Evolutionary conservation across 2,888 invertebrate species (phyloP).

Genomic region (Camponotus fellah): DNA sequence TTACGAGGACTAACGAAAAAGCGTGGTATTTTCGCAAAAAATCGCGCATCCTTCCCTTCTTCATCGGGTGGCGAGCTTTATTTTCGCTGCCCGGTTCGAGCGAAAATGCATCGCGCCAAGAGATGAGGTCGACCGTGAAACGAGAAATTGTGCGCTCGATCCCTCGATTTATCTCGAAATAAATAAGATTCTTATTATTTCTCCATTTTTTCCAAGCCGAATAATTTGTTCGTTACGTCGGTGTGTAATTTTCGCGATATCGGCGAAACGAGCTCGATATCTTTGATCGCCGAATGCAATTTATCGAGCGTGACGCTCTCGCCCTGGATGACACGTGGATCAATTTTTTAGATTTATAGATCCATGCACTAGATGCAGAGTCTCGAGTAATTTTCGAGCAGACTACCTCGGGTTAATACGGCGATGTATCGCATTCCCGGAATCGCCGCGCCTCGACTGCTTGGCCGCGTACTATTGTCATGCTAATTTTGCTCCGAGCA

Average conservation of each 20-base stretch:
- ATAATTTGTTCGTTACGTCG: not conserved
- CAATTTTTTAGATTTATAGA: not conserved
- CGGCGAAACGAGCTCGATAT: not conserved
- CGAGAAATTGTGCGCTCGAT: not conserved
- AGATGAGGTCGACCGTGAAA: conserved; percentile 18
- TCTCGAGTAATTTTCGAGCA: conserved; percentile 3
- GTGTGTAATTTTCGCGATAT: not conserved
- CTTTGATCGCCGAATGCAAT: not conserved
- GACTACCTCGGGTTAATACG: conserved; percentile 30
- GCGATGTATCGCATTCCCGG: conserved; percentile 26
- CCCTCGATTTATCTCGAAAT: not conserved
- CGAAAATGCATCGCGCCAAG: conserved; percentile 20
- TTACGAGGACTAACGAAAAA: not conserved
- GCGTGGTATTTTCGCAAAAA: not conserved
- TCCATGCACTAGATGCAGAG: not conserved
- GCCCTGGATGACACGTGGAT: not conserved
- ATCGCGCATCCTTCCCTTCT: not conserved
- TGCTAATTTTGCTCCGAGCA: conserved; percentile 30
- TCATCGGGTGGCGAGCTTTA: not conserved
- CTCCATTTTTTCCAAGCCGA: not conserved
- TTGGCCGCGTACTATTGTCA: conserved; percentile 34
- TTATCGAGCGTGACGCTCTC: not conserved
- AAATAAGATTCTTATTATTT: not conserved
- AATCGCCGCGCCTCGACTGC: conserved; percentile 29
- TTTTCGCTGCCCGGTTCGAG: conserved; percentile 3